Base-by-base conservation (phyloP, 92 coral and sea anemone species). In the Actinernus sp. region DNA sequence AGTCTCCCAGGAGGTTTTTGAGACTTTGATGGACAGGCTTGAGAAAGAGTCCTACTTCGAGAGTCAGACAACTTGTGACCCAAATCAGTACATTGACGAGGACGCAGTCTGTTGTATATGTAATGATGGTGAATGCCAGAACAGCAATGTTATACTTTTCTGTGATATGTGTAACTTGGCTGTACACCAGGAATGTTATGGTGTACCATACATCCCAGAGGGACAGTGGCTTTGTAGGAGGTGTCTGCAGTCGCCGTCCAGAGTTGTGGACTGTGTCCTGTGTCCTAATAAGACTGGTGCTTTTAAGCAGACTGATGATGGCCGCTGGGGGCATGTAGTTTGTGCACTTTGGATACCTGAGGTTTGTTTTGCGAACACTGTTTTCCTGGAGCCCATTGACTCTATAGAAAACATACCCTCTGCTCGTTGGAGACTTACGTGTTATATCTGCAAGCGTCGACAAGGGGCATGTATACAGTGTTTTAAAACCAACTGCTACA, bases 221-320 rank as follows among this genome's bases (percentile, higher is more conserved):
- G 99, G 99, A 31, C 99, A 95, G 88, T 95, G 99, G 99, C 95
- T 95, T 30, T 95, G 99, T 46, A 83, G 99, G 37, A 85, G 99
- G 20, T 95, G 99, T 68, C 85, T 95, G 68, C 97, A 95, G 73
- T 95, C 99, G 27, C 99, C 99, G 33, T 95, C 99, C 14, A 83
- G 97, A 56, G 97, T 89, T 1, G 99, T 95, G 1, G 99, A 95
- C 68, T 95, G 99, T 68, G 96, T 89, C 38, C 66, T 95, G 61
- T 95, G 99, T 49, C 99, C 99, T 25, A 95, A 91, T 79, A 95
- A 91, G 76, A 93, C 97, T 68, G 99, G 99, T 45, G 99, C 99
- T 20, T 95, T 95, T 54, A 95, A 95, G 68, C 99, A 95, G 66
- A 95, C 99, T n/a, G 99, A 95, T 51, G 90, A 79, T 37, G 97